phyloP scores from a whole-genome alignment of 2,113 vertebrate species.

The Petrocephalus zakoni region DNA sequence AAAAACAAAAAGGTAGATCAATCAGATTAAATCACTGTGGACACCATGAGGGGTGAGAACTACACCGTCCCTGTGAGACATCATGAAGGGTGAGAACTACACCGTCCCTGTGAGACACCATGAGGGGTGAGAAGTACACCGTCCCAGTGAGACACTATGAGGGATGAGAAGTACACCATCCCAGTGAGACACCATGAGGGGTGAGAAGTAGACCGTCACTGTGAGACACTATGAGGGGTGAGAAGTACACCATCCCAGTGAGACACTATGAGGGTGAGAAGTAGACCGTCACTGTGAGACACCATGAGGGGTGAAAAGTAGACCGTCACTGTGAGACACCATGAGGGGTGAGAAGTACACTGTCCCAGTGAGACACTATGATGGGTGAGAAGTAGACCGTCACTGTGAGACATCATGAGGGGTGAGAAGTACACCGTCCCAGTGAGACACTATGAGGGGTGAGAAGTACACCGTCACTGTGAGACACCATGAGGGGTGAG shows the following conservation, averaged over 20 bases:
- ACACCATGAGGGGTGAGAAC: background rate
- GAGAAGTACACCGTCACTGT: background rate
- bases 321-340: background rate
- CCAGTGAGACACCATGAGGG: background rate
- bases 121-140: background rate
- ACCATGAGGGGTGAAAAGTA: background rate
- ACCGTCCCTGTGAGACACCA: background rate
- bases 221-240: background rate
- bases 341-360: background rate
- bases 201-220: too few species aligned
- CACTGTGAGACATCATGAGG: background rate
- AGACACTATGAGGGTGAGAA: background rate
- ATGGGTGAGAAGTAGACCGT: too few species aligned
- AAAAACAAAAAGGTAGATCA: conserved; percentile 6
- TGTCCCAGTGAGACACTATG: background rate
- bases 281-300: background rate
- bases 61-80: background rate
- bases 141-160: background rate
- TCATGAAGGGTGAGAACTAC: background rate
- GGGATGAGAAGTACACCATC: background rate
- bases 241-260: background rate
- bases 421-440: too few species aligned
- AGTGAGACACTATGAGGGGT: background rate
- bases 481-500: background rate
- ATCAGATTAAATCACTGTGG: background rate